Evolutionary conservation across 2,888 invertebrate genomes (phyloP), one percentile per base, ranked within the genome.

Genomic region (Xestia rhomboidea): DNA sequence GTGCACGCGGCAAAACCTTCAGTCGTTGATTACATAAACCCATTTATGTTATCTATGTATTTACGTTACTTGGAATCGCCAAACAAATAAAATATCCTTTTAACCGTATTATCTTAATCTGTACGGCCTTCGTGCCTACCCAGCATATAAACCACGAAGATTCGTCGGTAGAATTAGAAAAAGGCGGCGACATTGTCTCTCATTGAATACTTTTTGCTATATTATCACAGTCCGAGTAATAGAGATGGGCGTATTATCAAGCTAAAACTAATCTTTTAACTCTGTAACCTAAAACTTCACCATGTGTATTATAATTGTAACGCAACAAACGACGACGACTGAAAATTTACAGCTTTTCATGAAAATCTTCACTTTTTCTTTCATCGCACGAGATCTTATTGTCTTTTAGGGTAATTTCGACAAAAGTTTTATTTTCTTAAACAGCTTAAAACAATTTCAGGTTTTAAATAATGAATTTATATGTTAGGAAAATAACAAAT

Each of bases 81-180:
- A 76, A 86, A 79, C 76, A 60, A 88, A 88, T 77, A 88, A 73
- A 83, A 83, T 80, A 80, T 63, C 63, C 60, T 63, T 54, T 78
- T 80, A 79, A 78, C 76, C 70, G 27, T 67, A 77, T 75, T 78
- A 78, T 73, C 76, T 87, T 76, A 68, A 73, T 77, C 69, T 77
- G 13, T 49, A 62, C 57, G 66, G 49, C 69, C 63, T 68, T 85
- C 66, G 57, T 72, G 60, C 69, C 68, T 46, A 38, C 51, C 41
- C 41, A 64, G 21, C 21, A 63, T 34, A 63, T 68, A 72, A 71
- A 75, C 46, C 49, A 66, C 44, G 49, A 57, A 68, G 57, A 63
- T 49, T 69, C 51, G 27, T 34, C 21, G 30, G 15, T 73, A 67
- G 30, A 34, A 62, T 64, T n/a, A 51, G 34, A 63, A 70, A 79